Conservation (phyloP, 1,140 invertebrate genomes). For the Trypoxylus dichotomus region DNA sequence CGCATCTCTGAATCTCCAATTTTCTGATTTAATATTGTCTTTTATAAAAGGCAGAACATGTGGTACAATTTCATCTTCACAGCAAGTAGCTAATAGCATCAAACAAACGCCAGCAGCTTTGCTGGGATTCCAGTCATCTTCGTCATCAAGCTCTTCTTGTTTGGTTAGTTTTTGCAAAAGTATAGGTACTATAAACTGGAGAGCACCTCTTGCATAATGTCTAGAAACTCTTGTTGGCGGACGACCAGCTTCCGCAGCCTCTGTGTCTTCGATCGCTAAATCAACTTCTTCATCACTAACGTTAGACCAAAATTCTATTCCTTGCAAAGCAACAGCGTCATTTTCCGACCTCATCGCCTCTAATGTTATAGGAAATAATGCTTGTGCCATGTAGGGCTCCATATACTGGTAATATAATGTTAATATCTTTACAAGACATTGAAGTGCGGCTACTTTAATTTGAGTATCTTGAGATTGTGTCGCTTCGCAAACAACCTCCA, state of each 20-base stretch:
- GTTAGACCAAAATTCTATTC: constrained; percentile 99
- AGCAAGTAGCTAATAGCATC: constrained; percentile 95
- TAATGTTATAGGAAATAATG: constrained; percentile 97
- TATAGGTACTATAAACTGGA: constrained; percentile 93
- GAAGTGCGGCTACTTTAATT: constrained; percentile 92
- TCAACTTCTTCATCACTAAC: constrained; percentile 99
- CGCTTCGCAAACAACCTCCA: constrained; percentile 97
- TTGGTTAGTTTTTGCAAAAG: constrained; percentile 93
- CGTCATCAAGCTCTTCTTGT: constrained; percentile 92
- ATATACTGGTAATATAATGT: constrained; percentile 98
- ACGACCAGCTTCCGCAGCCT: constrained; percentile 88
- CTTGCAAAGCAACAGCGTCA: constrained; percentile 96
- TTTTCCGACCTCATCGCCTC: constrained; percentile 97
- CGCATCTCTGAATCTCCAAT: constrained; percentile 96
- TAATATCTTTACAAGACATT: constrained; percentile 99
- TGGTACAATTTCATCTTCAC: constrained; percentile 95
- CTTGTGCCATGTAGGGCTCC: constrained; percentile 98
- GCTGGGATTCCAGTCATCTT: constrained; percentile 99
- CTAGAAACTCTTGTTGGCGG: constrained; percentile 85
- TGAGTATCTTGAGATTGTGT: constrained; percentile 84
- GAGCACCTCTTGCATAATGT: constrained; percentile 94
- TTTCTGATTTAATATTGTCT: constrained; percentile 87
- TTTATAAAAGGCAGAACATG: constrained; percentile 97
- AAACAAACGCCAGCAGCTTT: constrained; percentile 99
- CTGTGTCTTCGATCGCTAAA: constrained; percentile 90